Evolutionary conservation across 64 coral and sea anemone species (phyloP).

Genomic region (Stichodactyla mertensii): DNA sequence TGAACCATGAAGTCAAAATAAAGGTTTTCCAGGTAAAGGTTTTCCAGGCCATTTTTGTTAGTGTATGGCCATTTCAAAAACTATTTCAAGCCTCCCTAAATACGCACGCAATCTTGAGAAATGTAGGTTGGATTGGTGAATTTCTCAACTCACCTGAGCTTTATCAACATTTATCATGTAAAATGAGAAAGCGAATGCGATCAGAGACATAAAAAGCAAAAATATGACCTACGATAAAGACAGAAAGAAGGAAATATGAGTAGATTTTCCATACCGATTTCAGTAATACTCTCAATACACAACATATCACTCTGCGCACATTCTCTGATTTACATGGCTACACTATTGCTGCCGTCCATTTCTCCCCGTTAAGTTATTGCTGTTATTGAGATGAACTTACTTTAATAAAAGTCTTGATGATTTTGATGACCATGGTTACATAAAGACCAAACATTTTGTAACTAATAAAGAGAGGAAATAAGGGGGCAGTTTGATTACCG

Average conservation of each 20-base stretch:
- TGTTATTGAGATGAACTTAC: slow-evolving; percentile 1
- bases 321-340: not conserved
- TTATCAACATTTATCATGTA: slow-evolving; percentile 39
- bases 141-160: not conserved
- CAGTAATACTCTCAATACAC: not conserved
- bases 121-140: not conserved
- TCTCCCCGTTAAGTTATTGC: not conserved
- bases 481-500: no score
- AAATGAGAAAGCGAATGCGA: slow-evolving; percentile 36
- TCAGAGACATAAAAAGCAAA: slow-evolving; percentile 23
- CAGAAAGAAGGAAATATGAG: not conserved
- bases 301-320: not conserved
- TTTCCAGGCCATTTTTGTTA: no score
- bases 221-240: slow-evolving; percentile 18
- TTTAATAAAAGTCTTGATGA: slow-evolving; percentile 26
- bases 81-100: no score
- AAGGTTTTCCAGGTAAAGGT: no score
- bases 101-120: no score
- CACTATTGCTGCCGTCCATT: not conserved
- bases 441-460: slow-evolving; percentile 40
- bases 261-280: not conserved
- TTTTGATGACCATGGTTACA: slow-evolving; percentile 27
- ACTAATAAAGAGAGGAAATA: not conserved
- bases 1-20: no score
- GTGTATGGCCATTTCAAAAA: no score